Conservation (phyloP, 2,113 vertebrate species). For the Stomatorhinus ivindoensis region DNA sequence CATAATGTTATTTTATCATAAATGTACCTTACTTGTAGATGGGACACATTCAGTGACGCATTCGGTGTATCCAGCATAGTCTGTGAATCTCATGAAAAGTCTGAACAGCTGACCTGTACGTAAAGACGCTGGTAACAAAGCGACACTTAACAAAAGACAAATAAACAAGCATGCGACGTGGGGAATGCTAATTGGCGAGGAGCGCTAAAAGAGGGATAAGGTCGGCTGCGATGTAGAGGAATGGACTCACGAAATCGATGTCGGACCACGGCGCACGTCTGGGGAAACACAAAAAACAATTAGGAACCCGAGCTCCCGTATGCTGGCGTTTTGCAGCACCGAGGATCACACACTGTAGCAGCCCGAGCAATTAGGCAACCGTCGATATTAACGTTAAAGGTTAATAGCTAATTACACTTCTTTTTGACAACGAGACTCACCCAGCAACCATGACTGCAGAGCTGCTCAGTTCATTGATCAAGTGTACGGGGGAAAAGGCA, state of each 20-base stretch:
- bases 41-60: background rate
- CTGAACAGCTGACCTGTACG: background rate
- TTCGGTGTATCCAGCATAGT: background rate
- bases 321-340: background rate
- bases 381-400: constrained; percentile 23
- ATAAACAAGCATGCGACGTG: background rate
- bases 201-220: background rate
- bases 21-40: background rate
- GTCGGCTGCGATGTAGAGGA: background rate
- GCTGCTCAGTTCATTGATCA: background rate
- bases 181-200: background rate
- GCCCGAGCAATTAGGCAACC: constrained; percentile 6
- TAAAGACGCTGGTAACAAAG: background rate
- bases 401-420: constrained; percentile 33
- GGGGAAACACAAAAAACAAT: background rate
- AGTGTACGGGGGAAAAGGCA: background rate
- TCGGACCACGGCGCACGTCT: background rate
- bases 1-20: background rate
- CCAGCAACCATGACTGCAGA: background rate
- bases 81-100: background rate
- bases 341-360: background rate
- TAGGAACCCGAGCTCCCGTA: background rate
- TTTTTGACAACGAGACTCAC: constrained; percentile 20
- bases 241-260: too few relatives aligned
- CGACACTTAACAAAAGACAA: background rate